A percentile compares a stretch with the other conserved stretches of the same genome.
Evolutionary conservation across 2,888 invertebrate genomes (phyloP).

Genomic region (Campoplex capitator): DNA sequence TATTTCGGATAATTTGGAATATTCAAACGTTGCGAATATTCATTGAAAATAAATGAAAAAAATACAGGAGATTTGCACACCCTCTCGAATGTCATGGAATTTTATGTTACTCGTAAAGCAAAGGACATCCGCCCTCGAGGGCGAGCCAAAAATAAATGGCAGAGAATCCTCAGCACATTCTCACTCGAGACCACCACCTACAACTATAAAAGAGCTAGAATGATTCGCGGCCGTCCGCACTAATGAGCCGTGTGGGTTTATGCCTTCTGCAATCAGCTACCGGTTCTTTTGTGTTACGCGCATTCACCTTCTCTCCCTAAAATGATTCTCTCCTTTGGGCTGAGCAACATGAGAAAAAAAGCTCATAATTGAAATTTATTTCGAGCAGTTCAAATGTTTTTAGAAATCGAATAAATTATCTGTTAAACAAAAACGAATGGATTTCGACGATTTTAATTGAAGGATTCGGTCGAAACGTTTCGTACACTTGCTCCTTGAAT

Average conservation of each 20-base stretch:
- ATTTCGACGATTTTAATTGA: neutral
- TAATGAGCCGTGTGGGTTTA: constrained; percentile 81
- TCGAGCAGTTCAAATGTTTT: neutral
- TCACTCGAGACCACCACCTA: constrained; percentile 73
- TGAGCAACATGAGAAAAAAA: constrained; percentile 10
- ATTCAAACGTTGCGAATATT: constrained; percentile 38
- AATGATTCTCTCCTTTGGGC: constrained; percentile 39
- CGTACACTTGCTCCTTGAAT: neutral
- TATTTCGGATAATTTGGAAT: neutral
- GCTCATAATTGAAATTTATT: constrained; percentile 77
- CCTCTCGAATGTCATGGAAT: constrained; percentile 62
- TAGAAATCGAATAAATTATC: constrained; percentile 22
- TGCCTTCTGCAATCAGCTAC: constrained; percentile 77
- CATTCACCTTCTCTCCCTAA: constrained; percentile 30
- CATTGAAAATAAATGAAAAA: constrained; percentile 25
- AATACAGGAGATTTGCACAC: constrained; percentile 56
- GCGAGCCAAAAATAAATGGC: constrained; percentile 65
- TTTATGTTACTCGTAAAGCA: constrained; percentile 73
- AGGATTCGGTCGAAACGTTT: neutral
- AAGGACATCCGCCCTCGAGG: constrained; percentile 69
- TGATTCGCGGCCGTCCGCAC: constrained; percentile 72
- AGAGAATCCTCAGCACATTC: constrained; percentile 39
- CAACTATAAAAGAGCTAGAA: constrained; percentile 76
- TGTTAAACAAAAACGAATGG: neutral
- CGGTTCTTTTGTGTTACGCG: constrained; percentile 72